Evolutionary conservation across 2,888 invertebrate genomes (phyloP), one percentile per base, ranked within the genome.

Genomic region (Orthosia gracilis): DNA sequence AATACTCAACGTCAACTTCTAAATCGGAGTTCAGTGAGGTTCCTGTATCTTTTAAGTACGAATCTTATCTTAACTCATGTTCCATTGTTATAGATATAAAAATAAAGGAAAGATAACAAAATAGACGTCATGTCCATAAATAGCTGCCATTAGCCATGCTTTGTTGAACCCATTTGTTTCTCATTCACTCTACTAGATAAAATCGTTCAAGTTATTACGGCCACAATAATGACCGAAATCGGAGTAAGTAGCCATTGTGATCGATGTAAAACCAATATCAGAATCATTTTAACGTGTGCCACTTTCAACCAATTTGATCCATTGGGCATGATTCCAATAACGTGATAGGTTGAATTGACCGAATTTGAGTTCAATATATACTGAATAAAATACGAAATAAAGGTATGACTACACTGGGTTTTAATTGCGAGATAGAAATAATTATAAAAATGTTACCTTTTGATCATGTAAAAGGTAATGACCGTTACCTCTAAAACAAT

Each of bases 291-390:
- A 82, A 74, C 76, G 73, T 69, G 79, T 75, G 72, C 80, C 78
- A 87, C 83, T 76, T 87, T 83, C 67, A 59, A 85, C 74, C 78
- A 76, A 87, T 87, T 85, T 85, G 78, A 77, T 85, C 76, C 73
- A 85, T 81, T 85, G 87, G 87, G 81, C 84, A 87, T 87, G 84
- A 85, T 83, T 85, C 87, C 87, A 85, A 87, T 83, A 87, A 73
- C 72, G 40, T 59, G 69, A 80, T 87, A 74, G 66, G 75, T 81
- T 70, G 82, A 82, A 78, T 82, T 84, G 82, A 76, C 85, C 70
- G 78, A 80, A 76, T 76, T 84, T 50, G 78, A 76, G 75, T 81
- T 76, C 76, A 80, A 68, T 62, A 81, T 81, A 75, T n/a, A 74
- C 69, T 81, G 72, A 76, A 85, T 78, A 65, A 68, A 78, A 69